Conservation (phyloP, 1,140 invertebrate genomes). For the Heliconius himera region DNA sequence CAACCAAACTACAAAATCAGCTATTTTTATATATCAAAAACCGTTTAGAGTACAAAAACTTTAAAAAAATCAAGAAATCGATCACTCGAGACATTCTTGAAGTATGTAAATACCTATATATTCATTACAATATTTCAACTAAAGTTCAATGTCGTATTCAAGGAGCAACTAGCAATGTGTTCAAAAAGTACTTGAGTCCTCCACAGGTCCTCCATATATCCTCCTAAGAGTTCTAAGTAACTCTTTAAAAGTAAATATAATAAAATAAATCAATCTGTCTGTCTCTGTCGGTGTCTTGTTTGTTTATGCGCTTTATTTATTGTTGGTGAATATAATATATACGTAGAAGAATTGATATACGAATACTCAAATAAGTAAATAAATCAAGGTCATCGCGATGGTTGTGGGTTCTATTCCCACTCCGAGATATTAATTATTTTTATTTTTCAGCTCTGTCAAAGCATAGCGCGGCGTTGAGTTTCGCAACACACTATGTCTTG, state of each 20-base stretch:
- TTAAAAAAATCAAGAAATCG: not conserved
- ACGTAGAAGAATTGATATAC: not conserved
- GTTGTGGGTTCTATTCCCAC: too few species aligned
- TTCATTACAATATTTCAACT: not conserved
- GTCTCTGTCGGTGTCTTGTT: constrained; percentile 34
- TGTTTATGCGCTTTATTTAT: constrained; percentile 46
- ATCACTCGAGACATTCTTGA: not conserved
- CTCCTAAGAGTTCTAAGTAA: constrained; percentile 24
- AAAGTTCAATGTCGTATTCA: constrained; percentile 20
- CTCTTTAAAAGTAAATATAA: constrained; percentile 35
- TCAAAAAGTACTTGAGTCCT: constrained; percentile 30
- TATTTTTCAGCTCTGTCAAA: too few species aligned
- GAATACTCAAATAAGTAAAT: too few species aligned
- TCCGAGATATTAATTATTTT: too few species aligned
- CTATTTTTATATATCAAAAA: too few species aligned
- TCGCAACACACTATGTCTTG: too few species aligned
- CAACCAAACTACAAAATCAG: too few species aligned
- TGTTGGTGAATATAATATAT: constrained; percentile 40
- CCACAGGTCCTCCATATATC: not conserved
- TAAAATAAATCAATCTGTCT: constrained; percentile 51
- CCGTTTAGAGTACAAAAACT: too few species aligned
- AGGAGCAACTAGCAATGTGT: constrained; percentile 35
- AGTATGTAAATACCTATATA: not conserved
- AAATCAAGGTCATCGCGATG: too few species aligned
- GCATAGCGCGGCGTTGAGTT: too few species aligned